phyloP scores from a whole-genome alignment of 2,888 invertebrate species.

The Xestoiulus laeticollis region DNA sequence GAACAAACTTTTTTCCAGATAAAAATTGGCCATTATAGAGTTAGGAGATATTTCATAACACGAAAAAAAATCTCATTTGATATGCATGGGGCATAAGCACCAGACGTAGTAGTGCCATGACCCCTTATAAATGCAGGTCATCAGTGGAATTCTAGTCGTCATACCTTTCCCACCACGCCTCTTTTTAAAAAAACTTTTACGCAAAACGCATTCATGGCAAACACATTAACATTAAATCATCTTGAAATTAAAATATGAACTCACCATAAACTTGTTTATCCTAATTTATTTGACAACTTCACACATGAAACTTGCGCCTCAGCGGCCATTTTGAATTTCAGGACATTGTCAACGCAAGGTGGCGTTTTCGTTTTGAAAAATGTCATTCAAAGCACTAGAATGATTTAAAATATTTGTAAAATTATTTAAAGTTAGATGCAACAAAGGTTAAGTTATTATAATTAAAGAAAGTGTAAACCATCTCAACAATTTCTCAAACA shows the following conservation, averaged over 20 bases:
- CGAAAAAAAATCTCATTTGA: neutral
- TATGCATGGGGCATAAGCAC: neutral
- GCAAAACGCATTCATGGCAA: neutral
- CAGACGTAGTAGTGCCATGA: neutral
- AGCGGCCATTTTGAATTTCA: conserved; percentile 14
- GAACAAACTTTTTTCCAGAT: too few relatives aligned
- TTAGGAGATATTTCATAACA: neutral
- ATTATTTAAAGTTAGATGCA: neutral
- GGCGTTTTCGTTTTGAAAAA: conserved; percentile 5
- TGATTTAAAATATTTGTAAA: neutral
- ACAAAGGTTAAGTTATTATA: neutral
- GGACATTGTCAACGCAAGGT: conserved; percentile 1
- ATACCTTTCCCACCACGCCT: neutral
- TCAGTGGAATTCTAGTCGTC: neutral
- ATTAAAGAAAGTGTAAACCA: neutral
- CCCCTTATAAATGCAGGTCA: neutral
- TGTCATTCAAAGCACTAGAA: neutral
- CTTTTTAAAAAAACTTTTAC: neutral
- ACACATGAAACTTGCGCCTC: neutral
- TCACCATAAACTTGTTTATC: conserved; percentile 1
- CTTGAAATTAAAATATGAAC: neutral
- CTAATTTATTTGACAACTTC: conserved; percentile 28
- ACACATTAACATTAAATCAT: neutral
- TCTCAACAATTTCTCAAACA: neutral
- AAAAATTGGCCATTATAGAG: too few relatives aligned